Base-by-base conservation (phyloP, 2,888 invertebrate species). In the Mythimna albipuncta region DNA sequence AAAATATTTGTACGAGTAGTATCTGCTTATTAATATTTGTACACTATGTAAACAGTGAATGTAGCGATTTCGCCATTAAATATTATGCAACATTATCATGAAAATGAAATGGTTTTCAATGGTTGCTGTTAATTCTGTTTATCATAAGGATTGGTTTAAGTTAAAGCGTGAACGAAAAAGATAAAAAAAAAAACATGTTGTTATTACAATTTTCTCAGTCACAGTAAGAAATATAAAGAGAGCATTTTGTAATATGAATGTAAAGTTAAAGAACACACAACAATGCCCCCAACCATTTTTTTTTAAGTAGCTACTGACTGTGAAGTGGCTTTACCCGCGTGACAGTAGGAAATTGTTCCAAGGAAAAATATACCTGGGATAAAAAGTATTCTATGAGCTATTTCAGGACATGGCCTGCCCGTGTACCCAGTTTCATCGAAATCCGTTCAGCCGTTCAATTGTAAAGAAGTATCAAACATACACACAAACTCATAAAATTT, bases 71-170 rank as follows among this genome's bases (percentile, higher is more conserved):
- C 11, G 11, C 13, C 0, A 21, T 64, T 3, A 57, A 5, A 41
- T 50, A 64, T 5, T 7, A 32, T 35, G 35, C 26, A 58, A 21
- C 2, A 55, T 26, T 32, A 9, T 9, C 16, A 47, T 64, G 38
- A 57, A 52, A 44, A 64, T 41, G 9, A 2, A 57, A 50, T 19
- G 10, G 11, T 74, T 73, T 70, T 44, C 41, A 44, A 65, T 58
- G 16, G 13, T 35, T 41, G 4, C 2, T 11, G n/a, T 47, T 64
- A 4, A 64, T 57, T 73, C 1, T 41, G 6, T 52, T 32, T 21
- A n/a, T 19, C 11, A 52, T 19, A 52, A 9, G 19, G 21, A 6
- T 41, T 21, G 69, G 69, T 59, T 52, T 16, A 19, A 9, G 9
- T 59, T 52, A 6, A 7, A 69, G 38, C 69, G 26, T 26, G 41